Evolutionary conservation across 1,140 invertebrate genomes (phyloP).

Genomic region (Armadillidium nasatum): DNA sequence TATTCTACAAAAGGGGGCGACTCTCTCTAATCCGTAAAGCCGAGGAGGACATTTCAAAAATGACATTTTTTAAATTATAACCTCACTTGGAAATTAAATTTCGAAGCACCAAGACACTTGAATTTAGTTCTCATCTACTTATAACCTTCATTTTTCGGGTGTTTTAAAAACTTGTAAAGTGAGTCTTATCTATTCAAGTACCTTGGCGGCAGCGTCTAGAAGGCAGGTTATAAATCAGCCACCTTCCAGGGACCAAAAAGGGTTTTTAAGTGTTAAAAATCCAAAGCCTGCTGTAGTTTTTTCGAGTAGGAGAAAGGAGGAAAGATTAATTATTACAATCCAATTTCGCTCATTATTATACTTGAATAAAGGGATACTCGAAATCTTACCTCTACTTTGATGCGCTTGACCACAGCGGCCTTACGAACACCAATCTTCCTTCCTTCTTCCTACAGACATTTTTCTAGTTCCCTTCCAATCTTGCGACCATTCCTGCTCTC

Average conservation of each 20-base stretch:
- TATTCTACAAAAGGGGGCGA: neutral
- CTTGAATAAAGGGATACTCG: too few species aligned
- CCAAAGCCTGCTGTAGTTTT: too few species aligned
- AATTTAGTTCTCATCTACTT: neutral
- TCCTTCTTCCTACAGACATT: too few species aligned
- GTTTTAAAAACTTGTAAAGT: neutral
- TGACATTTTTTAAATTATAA: neutral
- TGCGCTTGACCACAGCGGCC: too few species aligned
- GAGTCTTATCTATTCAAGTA: neutral
- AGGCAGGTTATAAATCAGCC: neutral
- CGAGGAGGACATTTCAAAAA: neutral
- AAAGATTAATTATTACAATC: too few species aligned
- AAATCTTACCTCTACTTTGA: too few species aligned
- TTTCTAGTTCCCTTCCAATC: too few species aligned
- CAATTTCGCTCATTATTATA: too few species aligned
- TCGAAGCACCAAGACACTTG: neutral
- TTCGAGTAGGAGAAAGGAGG: too few species aligned
- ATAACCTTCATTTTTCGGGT: neutral
- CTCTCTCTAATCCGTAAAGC: constrained; percentile 1
- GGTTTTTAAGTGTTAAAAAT: neutral
- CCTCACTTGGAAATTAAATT: neutral
- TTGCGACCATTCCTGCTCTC: neutral
- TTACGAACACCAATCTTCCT: too few species aligned
- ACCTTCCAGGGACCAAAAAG: constrained; percentile 6
- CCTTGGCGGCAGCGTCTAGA: neutral